Evolutionary conservation across 1,140 invertebrate genomes (phyloP), one percentile per base, ranked within the genome.

Genomic region (Drosophila virilis): DNA sequence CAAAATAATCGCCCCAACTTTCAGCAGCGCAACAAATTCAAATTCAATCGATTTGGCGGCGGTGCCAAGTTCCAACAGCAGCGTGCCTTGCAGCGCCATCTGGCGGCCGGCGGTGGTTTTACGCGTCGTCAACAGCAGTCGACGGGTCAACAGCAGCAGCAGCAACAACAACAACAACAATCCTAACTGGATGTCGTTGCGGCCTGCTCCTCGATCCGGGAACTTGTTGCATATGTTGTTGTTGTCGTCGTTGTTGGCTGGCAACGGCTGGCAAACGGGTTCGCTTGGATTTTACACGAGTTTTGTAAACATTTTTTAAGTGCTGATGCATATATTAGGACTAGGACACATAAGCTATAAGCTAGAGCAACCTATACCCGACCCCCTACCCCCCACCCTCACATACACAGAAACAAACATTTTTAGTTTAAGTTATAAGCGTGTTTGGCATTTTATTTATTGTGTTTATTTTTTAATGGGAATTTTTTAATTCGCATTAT

Each of bases 1-100:
- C 84, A 80, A 17, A 77, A 76, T 61, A 89, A 78, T 74, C 90
- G 90, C 9, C 73, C 72, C 6, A 84, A 91, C 57, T 85, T 81
- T 57, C 88, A 83, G 55, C 90, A 91, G 52, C 86, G 90, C 48
- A 91, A 82, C 45, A 91, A 91, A 77, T 88, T 82, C 38, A 91
- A 91, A 76, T 89, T 77, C 43, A 84, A 89, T 74, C 83, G 86
- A 6, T 91, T 78, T 61, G 45, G 42, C 8, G 66, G 78, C 13
- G 74, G 80, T 48, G 58, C 68, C 45, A 89, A 89, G 45, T 88
- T 88, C 62, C 80, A 89, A 35, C 80, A 82, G 51, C 84, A 89
- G 55, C 71, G 77, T 33, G 85, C 77, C 15, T 50, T 90, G 48
- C 85, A 89, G 38, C 81, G 85, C 33, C 84, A 88, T 74, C 50